Conservation (phyloP, 2,113 vertebrate genomes). For the Dromas ardeola region DNA sequence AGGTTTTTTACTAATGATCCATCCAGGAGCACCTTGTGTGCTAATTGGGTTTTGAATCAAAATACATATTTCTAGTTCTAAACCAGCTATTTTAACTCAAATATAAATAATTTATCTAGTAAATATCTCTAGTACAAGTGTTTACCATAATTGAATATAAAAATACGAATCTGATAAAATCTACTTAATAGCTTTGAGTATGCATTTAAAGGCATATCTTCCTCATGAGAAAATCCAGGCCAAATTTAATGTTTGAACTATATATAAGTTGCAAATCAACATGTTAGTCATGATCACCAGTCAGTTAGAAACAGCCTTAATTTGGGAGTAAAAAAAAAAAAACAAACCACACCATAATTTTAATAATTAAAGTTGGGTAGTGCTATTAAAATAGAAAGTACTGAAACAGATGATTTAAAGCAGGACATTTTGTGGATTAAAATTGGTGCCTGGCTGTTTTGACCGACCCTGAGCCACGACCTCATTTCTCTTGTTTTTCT, state of each 20-base stretch:
- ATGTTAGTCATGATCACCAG: neutral
- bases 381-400: neutral
- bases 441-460: neutral
- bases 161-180: neutral
- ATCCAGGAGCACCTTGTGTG: neutral
- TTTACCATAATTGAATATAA: neutral
- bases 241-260: neutral
- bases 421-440: neutral
- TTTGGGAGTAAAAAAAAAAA: neutral
- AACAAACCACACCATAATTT: neutral
- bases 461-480: neutral
- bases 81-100: neutral
- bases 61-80: neutral
- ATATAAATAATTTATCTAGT: neutral
- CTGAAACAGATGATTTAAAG: neutral
- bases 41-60: neutral
- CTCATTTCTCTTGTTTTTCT: slow-evolving; percentile 1
- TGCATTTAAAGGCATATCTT: neutral
- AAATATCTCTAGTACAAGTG: neutral
- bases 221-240: neutral
- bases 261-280: neutral
- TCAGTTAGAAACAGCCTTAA: neutral
- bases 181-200: neutral
- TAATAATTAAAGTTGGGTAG: neutral
- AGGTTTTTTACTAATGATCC: neutral